Evolutionary conservation across 1,140 invertebrate species (phyloP).

Genomic region (Drosophila santomea): DNA sequence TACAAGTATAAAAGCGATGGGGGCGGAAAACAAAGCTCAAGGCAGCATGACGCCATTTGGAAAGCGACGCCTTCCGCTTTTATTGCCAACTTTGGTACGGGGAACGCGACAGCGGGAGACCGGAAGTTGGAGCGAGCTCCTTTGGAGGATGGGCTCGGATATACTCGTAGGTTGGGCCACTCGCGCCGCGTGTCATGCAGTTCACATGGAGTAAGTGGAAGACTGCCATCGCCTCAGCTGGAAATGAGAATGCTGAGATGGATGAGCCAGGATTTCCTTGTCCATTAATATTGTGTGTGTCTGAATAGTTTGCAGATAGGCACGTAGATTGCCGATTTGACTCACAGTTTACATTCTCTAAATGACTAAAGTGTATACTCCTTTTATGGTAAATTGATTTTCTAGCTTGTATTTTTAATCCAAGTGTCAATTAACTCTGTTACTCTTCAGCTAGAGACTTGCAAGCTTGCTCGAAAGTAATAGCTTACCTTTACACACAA

Average conservation of each 20-base stretch:
- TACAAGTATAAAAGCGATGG: slow-evolving; percentile 4
- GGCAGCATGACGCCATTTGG: slow-evolving; percentile 71
- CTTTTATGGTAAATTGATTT: slow-evolving; percentile 2
- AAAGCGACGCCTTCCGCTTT: slow-evolving; percentile 66
- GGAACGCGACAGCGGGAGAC: slow-evolving; percentile 9
- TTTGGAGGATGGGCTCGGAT: background rate
- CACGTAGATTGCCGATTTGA: slow-evolving; percentile 5
- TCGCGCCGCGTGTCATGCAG: slow-evolving; percentile 12
- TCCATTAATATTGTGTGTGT: slow-evolving; percentile 24
- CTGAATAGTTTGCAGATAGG: slow-evolving; percentile 8
- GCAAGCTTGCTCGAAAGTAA: background rate
- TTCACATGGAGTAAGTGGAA: slow-evolving; percentile 29
- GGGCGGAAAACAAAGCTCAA: slow-evolving; percentile 42
- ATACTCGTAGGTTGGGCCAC: background rate
- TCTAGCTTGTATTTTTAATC: background rate
- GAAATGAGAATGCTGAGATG: slow-evolving; percentile 37
- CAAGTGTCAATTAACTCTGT: background rate
- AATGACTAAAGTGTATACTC: background rate
- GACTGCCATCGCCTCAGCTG: slow-evolving; percentile 13
- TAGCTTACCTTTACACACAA: no score
- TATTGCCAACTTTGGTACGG: slow-evolving; percentile 32
- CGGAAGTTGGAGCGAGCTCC: slow-evolving; percentile 30
- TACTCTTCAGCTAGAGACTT: background rate
- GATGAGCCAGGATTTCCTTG: slow-evolving; percentile 21
- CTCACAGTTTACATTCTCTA: slow-evolving; percentile 14